Evolutionary conservation across 2,113 vertebrate genomes (phyloP).

Genomic region (Picathartes gymnocephalus): DNA sequence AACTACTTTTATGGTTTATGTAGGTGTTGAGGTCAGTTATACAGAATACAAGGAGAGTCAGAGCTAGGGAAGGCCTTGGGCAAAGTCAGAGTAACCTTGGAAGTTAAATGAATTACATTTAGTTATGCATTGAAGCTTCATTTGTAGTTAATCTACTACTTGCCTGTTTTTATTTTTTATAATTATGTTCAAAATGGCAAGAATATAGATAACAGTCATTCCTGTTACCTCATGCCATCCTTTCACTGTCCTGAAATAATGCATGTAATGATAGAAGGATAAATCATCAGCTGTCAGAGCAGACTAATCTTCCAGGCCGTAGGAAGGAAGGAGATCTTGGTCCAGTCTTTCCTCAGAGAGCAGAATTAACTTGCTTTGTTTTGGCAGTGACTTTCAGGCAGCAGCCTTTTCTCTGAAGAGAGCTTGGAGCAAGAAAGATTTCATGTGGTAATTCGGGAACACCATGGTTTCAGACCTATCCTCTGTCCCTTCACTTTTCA

Average conservation of each 20-base stretch:
- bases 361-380: neutral
- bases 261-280: neutral
- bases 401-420: neutral
- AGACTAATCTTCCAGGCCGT: neutral
- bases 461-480: neutral
- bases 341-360: neutral
- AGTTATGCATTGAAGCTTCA: neutral
- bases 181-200: neutral
- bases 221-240: neutral
- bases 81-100: neutral
- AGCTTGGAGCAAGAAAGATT: neutral
- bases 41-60: neutral
- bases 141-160: neutral
- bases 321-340: neutral
- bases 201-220: neutral
- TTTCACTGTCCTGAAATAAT: slow-evolving; percentile 20
- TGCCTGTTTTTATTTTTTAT: neutral
- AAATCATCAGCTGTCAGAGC: neutral
- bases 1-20: neutral
- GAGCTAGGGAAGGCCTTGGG: neutral
- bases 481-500: neutral
- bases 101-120: neutral
- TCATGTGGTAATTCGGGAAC: neutral
- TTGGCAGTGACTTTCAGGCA: neutral
- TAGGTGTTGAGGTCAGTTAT: neutral